A percentile compares a stretch with the other conserved stretches of the same genome.
These are phyloP conservation scores for Diorhabda carinulata DNA, from an alignment of 1,140 invertebrate species.

Conservation along the genomic window DNA sequence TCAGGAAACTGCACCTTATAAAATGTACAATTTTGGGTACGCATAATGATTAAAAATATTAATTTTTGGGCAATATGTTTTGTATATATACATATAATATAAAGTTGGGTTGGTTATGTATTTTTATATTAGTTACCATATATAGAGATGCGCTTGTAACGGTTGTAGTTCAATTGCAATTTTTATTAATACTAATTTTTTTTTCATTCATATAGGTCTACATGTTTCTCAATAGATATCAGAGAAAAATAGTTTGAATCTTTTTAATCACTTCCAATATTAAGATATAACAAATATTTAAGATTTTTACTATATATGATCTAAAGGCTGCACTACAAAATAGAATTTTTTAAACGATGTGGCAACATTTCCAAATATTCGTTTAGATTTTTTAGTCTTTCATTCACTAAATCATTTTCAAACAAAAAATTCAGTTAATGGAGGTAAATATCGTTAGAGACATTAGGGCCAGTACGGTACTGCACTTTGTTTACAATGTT, in stretches of 20 bases:
- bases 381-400: too few species aligned
- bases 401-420: too few species aligned
- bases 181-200: constrained; percentile 11
- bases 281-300: constrained; percentile 30
- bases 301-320: constrained; percentile 36
- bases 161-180: constrained; percentile 27
- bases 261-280: constrained; percentile 31
- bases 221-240: constrained; percentile 19
- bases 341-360: constrained; percentile 21
- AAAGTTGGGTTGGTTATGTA: constrained; percentile 29
- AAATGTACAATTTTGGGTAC: too few species aligned
- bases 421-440: too few species aligned
- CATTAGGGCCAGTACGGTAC: too few species aligned
- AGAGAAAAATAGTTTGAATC: constrained; percentile 20
- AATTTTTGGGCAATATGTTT: constrained; percentile 23
- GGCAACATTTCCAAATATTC: not conserved
- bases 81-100: constrained; percentile 24
- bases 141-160: constrained; percentile 36
- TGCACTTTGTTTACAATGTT: too few species aligned
- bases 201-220: constrained; percentile 22
- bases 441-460: too few species aligned
- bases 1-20: too few species aligned
- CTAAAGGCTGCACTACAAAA: constrained; percentile 42
- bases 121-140: constrained; percentile 38
- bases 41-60: not conserved